Conservation (phyloP, 2,113 vertebrate species). For the Circaetus gallicus region DNA sequence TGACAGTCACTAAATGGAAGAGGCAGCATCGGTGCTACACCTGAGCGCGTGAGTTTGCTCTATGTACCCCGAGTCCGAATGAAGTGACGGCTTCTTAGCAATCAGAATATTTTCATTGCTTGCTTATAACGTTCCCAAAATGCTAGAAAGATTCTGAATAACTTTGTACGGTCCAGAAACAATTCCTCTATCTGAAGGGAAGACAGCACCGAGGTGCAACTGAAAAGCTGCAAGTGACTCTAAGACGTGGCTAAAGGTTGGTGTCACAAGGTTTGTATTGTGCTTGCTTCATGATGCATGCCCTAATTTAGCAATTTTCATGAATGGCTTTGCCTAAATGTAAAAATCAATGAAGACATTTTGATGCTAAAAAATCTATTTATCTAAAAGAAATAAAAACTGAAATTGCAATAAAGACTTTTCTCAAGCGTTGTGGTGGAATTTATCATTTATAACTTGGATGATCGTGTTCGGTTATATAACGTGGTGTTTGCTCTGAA, state of each 20-base stretch:
- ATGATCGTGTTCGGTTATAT: neutral
- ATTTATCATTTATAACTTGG: conserved; percentile 5
- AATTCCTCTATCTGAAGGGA: neutral
- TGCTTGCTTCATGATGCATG: neutral
- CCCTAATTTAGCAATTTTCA: conserved; percentile 13
- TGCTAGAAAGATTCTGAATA: neutral
- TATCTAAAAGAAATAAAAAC: conserved; percentile 17
- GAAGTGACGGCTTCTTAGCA: neutral
- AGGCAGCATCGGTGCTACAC: neutral
- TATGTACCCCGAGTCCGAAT: neutral
- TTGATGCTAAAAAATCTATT: neutral
- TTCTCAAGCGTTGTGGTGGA: neutral
- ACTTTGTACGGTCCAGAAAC: neutral
- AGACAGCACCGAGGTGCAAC: neutral
- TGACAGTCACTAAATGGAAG: neutral
- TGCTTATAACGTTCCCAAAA: neutral
- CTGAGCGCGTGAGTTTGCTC: neutral
- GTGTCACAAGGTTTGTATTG: neutral
- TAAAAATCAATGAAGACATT: conserved; percentile 16
- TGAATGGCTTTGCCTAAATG: neutral
- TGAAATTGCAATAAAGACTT: conserved; percentile 51
- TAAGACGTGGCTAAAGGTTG: neutral
- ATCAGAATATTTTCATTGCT: neutral
- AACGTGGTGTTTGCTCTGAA: neutral
- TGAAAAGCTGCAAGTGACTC: neutral